Base-by-base conservation (phyloP, 2,888 invertebrate genomes). In the Zeuzera pyrina region DNA sequence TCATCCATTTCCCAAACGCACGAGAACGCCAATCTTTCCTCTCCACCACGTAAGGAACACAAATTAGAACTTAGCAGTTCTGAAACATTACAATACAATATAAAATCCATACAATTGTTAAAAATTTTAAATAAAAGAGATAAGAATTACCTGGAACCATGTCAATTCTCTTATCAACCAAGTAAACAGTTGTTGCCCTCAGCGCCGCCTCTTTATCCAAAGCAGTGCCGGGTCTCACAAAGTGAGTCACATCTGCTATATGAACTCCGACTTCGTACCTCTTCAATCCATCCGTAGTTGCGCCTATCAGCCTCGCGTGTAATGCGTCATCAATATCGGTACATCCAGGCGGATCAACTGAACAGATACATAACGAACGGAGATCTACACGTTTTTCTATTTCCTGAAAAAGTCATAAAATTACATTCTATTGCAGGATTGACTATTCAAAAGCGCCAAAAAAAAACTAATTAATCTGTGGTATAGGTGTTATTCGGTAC, bases 241-340 rank as follows among this genome's bases (percentile, higher is more conserved):
- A 99, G 78, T 99, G 94, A 1, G 97, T 95, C 4, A 99, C 99
- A 79, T 99, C 99, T 3, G 99, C 99, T 39, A 99, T 99, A 59
- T 99, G 99, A 0, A 99, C 98, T 10, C 98, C 98, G 28, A 97
- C 90, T 68, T 90, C 68, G 52, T 60, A 78, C 16, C 42, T 55
- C n/a, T 40, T 39, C 2, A 66, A 52, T 0, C 70, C 74, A 24
- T 58, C 49, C 0, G 68, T 59, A 8, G 21, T 90, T 56, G 91
- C 91, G 0, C 86, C 83, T 12, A 97, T 70, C 22, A 85, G 74
- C 12, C 90, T 85, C 50, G 97, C 97, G 72, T 99, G 99, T 2
- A 99, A 74, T 0, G 99, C 98, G 69, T 99, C 99, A 63, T 99
- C 99, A 42, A 99, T 98, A 66, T 99, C 99, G 0, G 98, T 99